Evolutionary conservation across 2,888 invertebrate genomes (phyloP).

Genomic region (Cacoxenus indagator): DNA sequence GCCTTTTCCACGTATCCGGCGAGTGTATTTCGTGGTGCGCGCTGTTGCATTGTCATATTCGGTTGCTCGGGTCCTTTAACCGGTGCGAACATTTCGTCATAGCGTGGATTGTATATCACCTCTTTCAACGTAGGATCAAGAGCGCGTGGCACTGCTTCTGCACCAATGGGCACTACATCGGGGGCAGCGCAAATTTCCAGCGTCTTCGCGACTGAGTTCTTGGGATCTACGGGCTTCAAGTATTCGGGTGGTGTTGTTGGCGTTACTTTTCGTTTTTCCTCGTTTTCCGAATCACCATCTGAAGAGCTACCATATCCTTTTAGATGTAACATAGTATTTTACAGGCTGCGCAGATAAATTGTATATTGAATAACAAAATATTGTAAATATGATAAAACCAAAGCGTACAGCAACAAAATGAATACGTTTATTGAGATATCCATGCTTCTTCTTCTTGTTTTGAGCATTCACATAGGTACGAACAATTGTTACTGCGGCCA

Average conservation of each 20-base stretch:
- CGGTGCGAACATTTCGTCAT: conserved; percentile 94
- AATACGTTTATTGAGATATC: conserved; percentile 54
- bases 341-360: conserved; percentile 42
- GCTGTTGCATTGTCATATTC: conserved; percentile 90
- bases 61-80: conserved; percentile 94
- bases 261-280: conserved; percentile 32
- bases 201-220: conserved; percentile 75
- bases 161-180: conserved; percentile 83
- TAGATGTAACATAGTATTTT: conserved; percentile 77
- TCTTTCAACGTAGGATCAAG: conserved; percentile 87
- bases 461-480: too few species aligned
- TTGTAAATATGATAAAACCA: conserved; percentile 50
- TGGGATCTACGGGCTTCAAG: conserved; percentile 74
- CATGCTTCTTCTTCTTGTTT: conserved; percentile 30
- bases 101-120: conserved; percentile 91
- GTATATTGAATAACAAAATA: conserved; percentile 54
- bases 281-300: conserved; percentile 74
- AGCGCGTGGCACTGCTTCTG: conserved; percentile 78
- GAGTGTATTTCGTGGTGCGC: conserved; percentile 88
- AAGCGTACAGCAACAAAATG: conserved; percentile 50
- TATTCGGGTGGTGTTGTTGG: conserved; percentile 66
- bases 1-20: conserved; percentile 96
- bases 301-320: conserved; percentile 83
- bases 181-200: conserved; percentile 87
- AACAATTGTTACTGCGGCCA: too few species aligned